Base-by-base conservation (phyloP, 53 echinoderm and acorn worm species). In the Holothuria leucospilota region DNA sequence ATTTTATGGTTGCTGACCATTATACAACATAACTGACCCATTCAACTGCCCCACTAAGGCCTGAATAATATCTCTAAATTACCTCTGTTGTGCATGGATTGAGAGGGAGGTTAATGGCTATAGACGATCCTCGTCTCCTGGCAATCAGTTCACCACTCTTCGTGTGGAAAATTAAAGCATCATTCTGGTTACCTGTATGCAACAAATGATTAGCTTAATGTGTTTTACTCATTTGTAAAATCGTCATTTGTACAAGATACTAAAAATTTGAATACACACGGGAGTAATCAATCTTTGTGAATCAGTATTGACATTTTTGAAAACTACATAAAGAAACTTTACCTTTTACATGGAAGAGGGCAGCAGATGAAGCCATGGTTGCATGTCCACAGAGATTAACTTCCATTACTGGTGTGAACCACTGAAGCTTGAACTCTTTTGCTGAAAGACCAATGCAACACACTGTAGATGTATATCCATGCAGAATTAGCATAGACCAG, bases 321-420 rank as follows among this genome's bases (percentile, higher is more conserved):
- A 0, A 23, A 64, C 28, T 23, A 64, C 26, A 13, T 29, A 26
- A 27, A 30, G 5, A 67, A 15, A 62, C 10, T 38, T 59, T 58
- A 80, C 80, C 78, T 79, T 84, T 71, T 20, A 62, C 62, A 62
- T 24, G 61, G 53, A 89, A 89, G 9, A 89, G 60, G 14, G 83
- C 63, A 38, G 89, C 89, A 34, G 89, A 51, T 7, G 89, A 71
- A 46, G 89, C 89, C 53, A 89, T 29, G 29, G 89, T 96, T 28
- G 94, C 96, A 68, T 96, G 96, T 58, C 96, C 96, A 78, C 96
- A 96, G 15, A 96, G 94, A 25, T 92, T 81, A 14, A 96, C 96
- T 70, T 96, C 96, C 89, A 91, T 89, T 25, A 89, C 91, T 20
- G 96, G 96, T 39, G 96, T 96, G 63, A 91, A 96, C 96, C 96